phyloP scores from a whole-genome alignment of 2,113 vertebrate genomes.

The Eublepharis macularius region DNA sequence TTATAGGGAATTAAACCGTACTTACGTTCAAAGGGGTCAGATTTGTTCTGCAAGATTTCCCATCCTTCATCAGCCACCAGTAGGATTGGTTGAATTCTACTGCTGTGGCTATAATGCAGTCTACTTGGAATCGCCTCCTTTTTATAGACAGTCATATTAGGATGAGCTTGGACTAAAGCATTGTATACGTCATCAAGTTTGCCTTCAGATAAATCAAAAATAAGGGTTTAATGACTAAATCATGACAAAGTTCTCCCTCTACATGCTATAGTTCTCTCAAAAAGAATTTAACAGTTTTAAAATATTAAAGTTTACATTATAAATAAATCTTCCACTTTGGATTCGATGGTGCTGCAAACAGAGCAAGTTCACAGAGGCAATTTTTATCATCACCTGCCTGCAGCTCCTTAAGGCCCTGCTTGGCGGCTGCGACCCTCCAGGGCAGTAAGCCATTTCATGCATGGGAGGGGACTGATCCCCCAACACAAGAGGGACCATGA shows the following conservation, averaged over 20 bases:
- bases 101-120: conserved; percentile 86
- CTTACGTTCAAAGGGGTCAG: conserved; percentile 78
- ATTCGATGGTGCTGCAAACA: no score
- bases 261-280: not conserved
- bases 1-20: conserved; percentile 28
- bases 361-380: no score
- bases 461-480: no score
- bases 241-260: not conserved
- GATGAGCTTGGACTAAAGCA: conserved; percentile 80
- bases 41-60: conserved; percentile 85
- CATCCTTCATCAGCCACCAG: conserved; percentile 87
- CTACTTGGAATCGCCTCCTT: conserved; percentile 84
- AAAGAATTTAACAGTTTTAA: not conserved
- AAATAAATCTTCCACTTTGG: no score
- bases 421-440: no score
- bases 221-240: not conserved
- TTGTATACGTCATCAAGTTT: conserved; percentile 84
- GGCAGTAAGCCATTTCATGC: no score
- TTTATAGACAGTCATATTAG: conserved; percentile 87
- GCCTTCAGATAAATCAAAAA: conserved; percentile 73
- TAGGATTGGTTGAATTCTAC: conserved; percentile 85
- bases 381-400: no score
- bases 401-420: no score
- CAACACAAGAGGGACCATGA: no score
- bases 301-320: no score